phyloP scores from a whole-genome alignment of 2,888 invertebrate genomes.

The Pomacea canaliculata region DNA sequence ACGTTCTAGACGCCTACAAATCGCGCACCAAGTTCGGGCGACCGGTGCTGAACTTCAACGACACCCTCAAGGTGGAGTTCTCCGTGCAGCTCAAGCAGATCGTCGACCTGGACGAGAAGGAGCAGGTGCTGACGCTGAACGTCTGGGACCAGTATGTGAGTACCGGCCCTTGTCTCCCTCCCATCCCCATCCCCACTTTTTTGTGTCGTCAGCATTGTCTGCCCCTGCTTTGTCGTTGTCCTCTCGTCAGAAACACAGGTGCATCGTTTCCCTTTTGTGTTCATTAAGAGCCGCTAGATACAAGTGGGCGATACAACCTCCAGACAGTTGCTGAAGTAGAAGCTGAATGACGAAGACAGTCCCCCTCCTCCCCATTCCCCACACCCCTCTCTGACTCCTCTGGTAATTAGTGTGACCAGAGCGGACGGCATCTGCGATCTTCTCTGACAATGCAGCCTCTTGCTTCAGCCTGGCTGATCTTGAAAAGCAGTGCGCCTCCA shows the following conservation, averaged over 20 bases:
- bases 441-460: no score
- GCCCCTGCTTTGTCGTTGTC: neutral
- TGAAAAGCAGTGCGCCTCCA: no score
- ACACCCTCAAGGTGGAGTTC: conserved; percentile 62
- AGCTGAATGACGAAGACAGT: no score
- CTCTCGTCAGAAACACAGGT: neutral
- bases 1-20: conserved; percentile 60
- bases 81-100: conserved; percentile 68
- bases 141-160: conserved; percentile 69
- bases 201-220: neutral
- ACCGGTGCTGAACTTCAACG: conserved; percentile 63
- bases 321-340: no score
- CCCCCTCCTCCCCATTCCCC: no score
- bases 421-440: no score
- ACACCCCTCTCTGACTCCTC: no score
- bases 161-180: conserved; percentile 15
- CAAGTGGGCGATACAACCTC: neutral
- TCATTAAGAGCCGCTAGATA: neutral
- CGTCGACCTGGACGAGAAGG: conserved; percentile 68
- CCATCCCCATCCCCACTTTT: neutral
- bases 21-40: conserved; percentile 62
- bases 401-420: no score
- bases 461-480: no score
- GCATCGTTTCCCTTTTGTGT: neutral
- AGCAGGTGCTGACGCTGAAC: conserved; percentile 68